Evolutionary conservation across 2,797 vertebrate species (phyloP), one percentile per base, ranked within the genome.

Genomic region (Apodemus agrarius): DNA sequence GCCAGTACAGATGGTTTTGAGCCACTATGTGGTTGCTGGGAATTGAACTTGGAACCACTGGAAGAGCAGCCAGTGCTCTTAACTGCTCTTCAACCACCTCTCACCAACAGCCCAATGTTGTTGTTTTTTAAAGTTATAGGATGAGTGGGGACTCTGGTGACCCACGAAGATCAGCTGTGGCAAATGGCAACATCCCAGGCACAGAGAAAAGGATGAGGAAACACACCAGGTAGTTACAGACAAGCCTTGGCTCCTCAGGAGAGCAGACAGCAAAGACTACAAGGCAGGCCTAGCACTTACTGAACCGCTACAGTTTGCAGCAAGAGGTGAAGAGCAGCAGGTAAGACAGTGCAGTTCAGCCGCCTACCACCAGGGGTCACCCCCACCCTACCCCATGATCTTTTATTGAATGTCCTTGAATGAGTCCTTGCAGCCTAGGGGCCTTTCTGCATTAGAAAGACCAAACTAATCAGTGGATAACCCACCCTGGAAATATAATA

Each of bases 151-250:
- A 43, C 78, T 65, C 79, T 84, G 93, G 95, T 26, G 72, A 46
- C 3, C 69, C 49, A 31, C 1, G 7, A 49, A 85, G 43, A 67
- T n/a, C 63, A 43, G 21, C 0, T 3, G 37, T 4, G 8, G 0
- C 0, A 4, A 4, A 65, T 12, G 12, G 61, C 37, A 96, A 91
- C 65, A 86, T 49, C 79, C 76, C 80, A 94, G 94, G 87, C 83
- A 4, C 54, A 6, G 74, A 79, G 96, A 97, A 97, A 81, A 91
- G 90, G 69, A 21, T 26, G 98, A 98, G 92, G 87, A 97, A 97
- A 98, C 97, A 92, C 96, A 65, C 29, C 65, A 83, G 57, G 93
- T 96, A 94, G 96, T 94, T 89, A 2, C 13, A 59, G 37, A 63
- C 87, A 54, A n/a, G 83, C 13, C 76, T 72, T 37, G 0, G 14